phyloP scores from a whole-genome alignment of 2,113 vertebrate genomes.

The Megaceryle torquata region DNA sequence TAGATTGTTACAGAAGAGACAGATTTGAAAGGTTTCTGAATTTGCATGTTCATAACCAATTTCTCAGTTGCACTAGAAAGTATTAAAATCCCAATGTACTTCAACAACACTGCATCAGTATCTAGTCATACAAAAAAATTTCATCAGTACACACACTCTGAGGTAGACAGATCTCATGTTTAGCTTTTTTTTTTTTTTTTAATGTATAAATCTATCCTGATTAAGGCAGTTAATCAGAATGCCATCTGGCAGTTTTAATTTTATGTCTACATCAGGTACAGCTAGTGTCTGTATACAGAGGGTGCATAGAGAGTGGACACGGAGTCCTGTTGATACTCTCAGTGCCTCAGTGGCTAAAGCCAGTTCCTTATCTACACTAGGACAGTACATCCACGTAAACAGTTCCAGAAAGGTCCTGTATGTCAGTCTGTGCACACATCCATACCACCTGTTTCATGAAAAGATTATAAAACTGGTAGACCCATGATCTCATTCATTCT shows the following conservation, averaged over 20 bases:
- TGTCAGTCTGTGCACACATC: background rate
- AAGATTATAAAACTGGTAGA: background rate
- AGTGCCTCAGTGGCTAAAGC: background rate
- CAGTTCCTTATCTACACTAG: background rate
- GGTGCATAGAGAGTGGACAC: background rate
- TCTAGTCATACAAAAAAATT: background rate
- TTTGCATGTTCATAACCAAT: background rate
- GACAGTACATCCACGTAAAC: background rate
- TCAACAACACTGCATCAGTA: background rate
- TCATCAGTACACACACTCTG: constrained; percentile 55
- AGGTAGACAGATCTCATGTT: constrained; percentile 72
- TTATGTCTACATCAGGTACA: background rate
- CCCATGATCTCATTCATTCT: background rate
- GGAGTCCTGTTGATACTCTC: background rate
- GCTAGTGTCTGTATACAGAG: background rate
- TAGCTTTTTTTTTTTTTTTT: background rate
- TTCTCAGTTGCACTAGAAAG: constrained; percentile 32
- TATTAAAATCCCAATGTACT: background rate
- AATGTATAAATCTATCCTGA: background rate
- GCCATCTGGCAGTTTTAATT: background rate
- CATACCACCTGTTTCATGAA: background rate
- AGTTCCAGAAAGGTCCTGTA: background rate
- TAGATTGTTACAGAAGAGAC: constrained; percentile 15
- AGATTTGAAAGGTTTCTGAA: constrained; percentile 26
- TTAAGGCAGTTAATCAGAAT: background rate